Percentiles rank a stretch among this genome's conserved stretches.
Evolutionary conservation across 2,113 vertebrate species (phyloP).

Genomic region (Rhagologus leucostigma): DNA sequence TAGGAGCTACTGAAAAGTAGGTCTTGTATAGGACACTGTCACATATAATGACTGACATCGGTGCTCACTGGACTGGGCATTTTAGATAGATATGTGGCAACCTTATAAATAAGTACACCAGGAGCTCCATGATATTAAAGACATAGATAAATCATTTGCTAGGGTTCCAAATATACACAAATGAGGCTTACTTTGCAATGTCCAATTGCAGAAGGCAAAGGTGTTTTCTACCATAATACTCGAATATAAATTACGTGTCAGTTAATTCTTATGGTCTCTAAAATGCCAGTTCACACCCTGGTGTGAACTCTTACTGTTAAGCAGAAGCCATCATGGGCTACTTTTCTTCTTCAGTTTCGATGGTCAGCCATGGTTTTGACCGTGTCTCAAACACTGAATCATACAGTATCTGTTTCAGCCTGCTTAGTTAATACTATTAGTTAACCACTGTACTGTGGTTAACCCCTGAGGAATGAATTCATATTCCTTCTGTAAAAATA

Average conservation of each 20-base stretch:
- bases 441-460: not conserved
- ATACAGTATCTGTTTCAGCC: not conserved
- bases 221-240: not conserved
- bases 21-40: not conserved
- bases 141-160: not conserved
- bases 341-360: not conserved
- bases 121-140: not conserved
- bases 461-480: not conserved
- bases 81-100: not conserved
- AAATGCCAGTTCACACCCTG: not conserved
- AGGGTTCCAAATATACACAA: not conserved
- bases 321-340: not conserved
- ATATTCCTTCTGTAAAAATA: not conserved
- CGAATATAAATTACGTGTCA: accelerated
- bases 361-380: not conserved
- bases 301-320: not conserved
- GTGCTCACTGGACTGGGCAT: not conserved
- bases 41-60: not conserved
- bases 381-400: not conserved
- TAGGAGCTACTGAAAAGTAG: not conserved
- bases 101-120: not conserved
- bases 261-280: not conserved
- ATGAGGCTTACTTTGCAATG: not conserved
- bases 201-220: not conserved
- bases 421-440: not conserved